Conservation (phyloP, 2,888 invertebrate species). For the Tinea trinotella region DNA sequence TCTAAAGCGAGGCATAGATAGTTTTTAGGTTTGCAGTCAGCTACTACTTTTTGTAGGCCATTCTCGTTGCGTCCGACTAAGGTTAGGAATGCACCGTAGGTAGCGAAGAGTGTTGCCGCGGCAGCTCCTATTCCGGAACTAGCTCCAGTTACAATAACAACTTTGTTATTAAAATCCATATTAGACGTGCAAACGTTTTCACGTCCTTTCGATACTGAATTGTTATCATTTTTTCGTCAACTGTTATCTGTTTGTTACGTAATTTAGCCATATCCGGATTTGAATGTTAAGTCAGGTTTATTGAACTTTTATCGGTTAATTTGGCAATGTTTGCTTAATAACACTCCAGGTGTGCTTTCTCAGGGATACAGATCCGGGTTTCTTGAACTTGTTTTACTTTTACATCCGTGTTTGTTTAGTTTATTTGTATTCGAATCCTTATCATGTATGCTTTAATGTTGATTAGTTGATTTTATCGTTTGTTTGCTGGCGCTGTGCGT, state of each 20-base stretch:
- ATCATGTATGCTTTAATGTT: no score
- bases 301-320: constrained; percentile 8
- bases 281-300: neutral
- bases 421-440: no score
- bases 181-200: neutral
- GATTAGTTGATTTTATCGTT: no score
- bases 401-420: neutral
- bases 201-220: neutral
- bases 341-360: neutral
- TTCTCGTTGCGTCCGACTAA: constrained; percentile 35
- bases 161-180: constrained; percentile 36
- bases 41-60: constrained; percentile 30
- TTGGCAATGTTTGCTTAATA: neutral
- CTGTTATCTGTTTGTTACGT: neutral
- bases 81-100: constrained; percentile 33
- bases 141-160: constrained; percentile 41
- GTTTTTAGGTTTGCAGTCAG: constrained; percentile 28
- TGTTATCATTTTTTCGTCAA: neutral
- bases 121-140: constrained; percentile 44
- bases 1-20: constrained; percentile 33
- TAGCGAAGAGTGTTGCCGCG: constrained; percentile 33
- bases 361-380: neutral
- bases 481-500: no score
- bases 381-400: no score
- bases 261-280: neutral